These are phyloP conservation scores for Eupsilia transversa DNA, from an alignment of 2,888 invertebrate genomes.

Conservation along the genomic window DNA sequence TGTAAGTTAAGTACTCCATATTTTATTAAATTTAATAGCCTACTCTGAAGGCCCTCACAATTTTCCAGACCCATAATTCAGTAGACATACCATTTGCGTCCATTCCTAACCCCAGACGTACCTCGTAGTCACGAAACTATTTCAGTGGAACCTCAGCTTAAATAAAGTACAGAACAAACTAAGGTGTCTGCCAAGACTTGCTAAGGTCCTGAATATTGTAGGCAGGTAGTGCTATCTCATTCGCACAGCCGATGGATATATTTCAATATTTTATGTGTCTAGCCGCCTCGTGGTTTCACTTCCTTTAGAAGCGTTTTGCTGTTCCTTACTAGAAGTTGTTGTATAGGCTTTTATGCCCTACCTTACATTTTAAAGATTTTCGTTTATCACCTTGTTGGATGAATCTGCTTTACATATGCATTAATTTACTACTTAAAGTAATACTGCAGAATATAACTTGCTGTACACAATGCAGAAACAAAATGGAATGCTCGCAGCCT, in stretches of 20 bases:
- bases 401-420: background rate
- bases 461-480: background rate
- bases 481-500: background rate
- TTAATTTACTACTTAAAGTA: background rate
- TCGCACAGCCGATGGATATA: constrained; percentile 61
- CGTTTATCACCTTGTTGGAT: background rate
- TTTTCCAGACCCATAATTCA: constrained; percentile 43
- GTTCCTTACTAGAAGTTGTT: constrained; percentile 28
- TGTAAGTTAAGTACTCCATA: background rate
- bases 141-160: constrained; percentile 63
- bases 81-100: constrained; percentile 31
- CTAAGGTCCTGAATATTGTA: constrained; percentile 76
- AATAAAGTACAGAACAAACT: constrained; percentile 70
- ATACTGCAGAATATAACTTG: background rate
- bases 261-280: constrained; percentile 80
- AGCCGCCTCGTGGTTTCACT: constrained; percentile 68
- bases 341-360: constrained; percentile 30
- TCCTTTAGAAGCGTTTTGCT: constrained; percentile 63
- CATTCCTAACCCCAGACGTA: constrained; percentile 41
- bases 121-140: constrained; percentile 66
- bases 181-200: constrained; percentile 76
- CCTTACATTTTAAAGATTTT: constrained; percentile 16
- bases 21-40: constrained; percentile 20
- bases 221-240: constrained; percentile 69
- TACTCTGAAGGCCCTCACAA: constrained; percentile 5